Conservation (phyloP, 2,888 invertebrate genomes). For the Eubasilissa splendida region DNA sequence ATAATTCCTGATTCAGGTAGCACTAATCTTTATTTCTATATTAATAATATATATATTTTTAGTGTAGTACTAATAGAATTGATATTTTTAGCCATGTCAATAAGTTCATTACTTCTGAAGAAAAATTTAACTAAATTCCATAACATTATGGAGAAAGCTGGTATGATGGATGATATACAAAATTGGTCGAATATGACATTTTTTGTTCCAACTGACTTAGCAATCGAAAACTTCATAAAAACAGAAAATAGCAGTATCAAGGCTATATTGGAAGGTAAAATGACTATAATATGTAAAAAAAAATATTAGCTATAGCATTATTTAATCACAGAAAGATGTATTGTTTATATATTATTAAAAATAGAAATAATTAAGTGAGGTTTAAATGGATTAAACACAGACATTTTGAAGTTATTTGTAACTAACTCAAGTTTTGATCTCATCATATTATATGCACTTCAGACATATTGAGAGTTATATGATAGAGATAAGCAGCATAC, state of each 20-base stretch:
- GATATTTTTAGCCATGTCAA: conserved; percentile 62
- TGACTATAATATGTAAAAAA: background rate
- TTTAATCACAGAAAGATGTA: no score
- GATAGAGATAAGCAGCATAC: conserved; percentile 38
- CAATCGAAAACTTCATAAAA: conserved; percentile 70
- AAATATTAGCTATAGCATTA: background rate
- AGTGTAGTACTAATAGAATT: no score
- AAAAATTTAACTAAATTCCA: conserved; percentile 76
- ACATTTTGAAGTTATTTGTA: no score
- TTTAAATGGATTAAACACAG: no score
- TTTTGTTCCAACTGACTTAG: conserved; percentile 78
- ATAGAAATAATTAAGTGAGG: no score
- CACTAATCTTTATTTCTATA: background rate
- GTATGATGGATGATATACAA: conserved; percentile 72
- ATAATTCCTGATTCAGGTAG: conserved; percentile 76
- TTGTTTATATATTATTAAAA: no score
- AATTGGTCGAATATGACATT: conserved; percentile 75
- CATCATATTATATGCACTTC: no score
- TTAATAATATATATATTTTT: background rate
- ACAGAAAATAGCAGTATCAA: conserved; percentile 61
- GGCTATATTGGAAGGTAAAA: conserved; percentile 58
- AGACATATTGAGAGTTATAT: no score
- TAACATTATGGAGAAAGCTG: conserved; percentile 71
- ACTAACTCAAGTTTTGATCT: no score
- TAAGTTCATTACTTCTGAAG: conserved; percentile 70